A percentile compares a stretch with the other conserved stretches of the same genome.
phyloP scores from a whole-genome alignment of 2,888 invertebrate species.

The Mythimna impura region DNA sequence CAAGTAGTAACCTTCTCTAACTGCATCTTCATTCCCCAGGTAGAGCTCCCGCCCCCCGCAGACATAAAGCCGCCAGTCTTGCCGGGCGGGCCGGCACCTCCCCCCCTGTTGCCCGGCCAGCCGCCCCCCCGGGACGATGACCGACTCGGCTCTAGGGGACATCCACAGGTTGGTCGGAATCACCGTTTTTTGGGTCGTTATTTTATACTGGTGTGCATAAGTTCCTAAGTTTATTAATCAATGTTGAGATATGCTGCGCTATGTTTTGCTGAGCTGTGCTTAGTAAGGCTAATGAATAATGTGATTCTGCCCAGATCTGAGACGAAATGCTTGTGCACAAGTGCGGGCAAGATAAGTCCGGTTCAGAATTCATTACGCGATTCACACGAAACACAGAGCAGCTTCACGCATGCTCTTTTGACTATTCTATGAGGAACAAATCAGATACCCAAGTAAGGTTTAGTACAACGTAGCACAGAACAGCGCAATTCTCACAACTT shows the following conservation, averaged over 20 bases:
- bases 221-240: background rate
- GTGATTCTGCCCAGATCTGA: background rate
- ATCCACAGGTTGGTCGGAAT: conserved; percentile 82
- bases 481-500: no score
- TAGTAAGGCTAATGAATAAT: background rate
- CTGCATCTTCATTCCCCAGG: conserved; percentile 65
- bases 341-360: background rate
- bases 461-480: background rate
- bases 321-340: background rate
- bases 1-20: background rate
- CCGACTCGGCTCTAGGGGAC: conserved; percentile 86
- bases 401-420: no score
- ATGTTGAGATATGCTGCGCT: background rate
- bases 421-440: background rate
- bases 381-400: background rate
- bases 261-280: background rate
- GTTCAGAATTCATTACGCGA: background rate
- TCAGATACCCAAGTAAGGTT: no score
- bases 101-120: conserved; percentile 78
- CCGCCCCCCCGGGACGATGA: conserved; percentile 89
- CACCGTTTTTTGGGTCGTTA: background rate
- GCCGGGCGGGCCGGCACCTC: conserved; percentile 85
- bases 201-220: background rate
- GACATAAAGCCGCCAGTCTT: conserved; percentile 84
- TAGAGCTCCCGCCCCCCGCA: conserved; percentile 87